Evolutionary conservation across 1,140 invertebrate genomes (phyloP).

Genomic region (Harpegnathos saltator): DNA sequence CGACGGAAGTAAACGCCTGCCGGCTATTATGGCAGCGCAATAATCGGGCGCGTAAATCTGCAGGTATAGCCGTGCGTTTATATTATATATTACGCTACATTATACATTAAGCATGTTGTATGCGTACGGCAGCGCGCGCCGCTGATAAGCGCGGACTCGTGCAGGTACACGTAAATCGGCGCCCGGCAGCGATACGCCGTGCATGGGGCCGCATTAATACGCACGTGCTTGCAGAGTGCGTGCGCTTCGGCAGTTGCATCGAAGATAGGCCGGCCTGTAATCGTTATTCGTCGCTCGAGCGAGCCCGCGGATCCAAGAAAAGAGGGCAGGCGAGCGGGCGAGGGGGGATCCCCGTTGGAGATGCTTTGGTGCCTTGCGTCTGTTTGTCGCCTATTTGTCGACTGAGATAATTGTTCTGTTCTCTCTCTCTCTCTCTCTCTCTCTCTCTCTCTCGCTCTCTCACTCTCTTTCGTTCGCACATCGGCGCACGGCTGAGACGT

Average conservation of each 20-base stretch:
- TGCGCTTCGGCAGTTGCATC: conserved; percentile 52
- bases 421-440: too few species aligned
- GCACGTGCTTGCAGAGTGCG: conserved; percentile 53
- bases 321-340: not conserved
- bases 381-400: too few species aligned
- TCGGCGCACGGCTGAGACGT: too few species aligned
- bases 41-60: conserved; percentile 62
- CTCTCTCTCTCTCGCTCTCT: too few species aligned
- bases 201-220: conserved; percentile 57
- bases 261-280: conserved; percentile 20
- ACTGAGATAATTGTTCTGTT: too few species aligned
- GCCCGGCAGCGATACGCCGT: conserved; percentile 43
- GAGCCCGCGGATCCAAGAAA: conserved; percentile 14
- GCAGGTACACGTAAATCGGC: conserved; percentile 54
- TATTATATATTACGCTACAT: conserved; percentile 76
- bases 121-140: conserved; percentile 53
- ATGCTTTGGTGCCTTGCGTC: too few species aligned
- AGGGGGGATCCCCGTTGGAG: too few species aligned
- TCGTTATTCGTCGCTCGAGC: conserved; percentile 13
- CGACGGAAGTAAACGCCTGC: conserved; percentile 56
- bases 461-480: too few species aligned
- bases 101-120: conserved; percentile 74
- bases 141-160: conserved; percentile 58
- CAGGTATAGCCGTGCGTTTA: conserved; percentile 71
- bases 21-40: conserved; percentile 55